Conservation (phyloP, 2,797 vertebrate genomes). For the Sebastes umbrosus region DNA sequence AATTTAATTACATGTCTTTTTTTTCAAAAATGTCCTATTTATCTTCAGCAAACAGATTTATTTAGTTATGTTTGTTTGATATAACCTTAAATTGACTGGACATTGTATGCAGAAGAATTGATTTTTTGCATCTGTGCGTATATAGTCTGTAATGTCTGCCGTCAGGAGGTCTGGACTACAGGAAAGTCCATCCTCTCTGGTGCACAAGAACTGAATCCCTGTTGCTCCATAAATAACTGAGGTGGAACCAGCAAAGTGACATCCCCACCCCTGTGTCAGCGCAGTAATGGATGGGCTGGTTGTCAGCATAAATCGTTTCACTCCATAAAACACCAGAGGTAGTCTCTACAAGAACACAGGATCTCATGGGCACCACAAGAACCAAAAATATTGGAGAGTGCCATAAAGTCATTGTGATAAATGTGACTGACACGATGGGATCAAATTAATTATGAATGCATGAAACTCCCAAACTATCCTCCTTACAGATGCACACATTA, state of each 20-base stretch:
- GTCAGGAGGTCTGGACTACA: not conserved
- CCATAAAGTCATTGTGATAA: not conserved
- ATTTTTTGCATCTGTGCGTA: not conserved
- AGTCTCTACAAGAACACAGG: slow-evolving; percentile 25
- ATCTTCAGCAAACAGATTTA: not conserved
- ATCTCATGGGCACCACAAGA: slow-evolving; percentile 11
- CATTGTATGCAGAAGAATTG: not conserved
- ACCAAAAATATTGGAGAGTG: not conserved
- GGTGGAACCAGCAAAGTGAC: slow-evolving; percentile 57
- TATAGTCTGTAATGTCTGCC: not conserved
- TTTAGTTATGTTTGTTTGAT: not conserved
- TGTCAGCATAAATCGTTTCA: slow-evolving; percentile 71
- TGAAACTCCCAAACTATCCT: not conserved
- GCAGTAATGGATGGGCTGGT: slow-evolving; percentile 57
- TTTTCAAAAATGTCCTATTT: not conserved
- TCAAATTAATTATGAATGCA: not conserved
- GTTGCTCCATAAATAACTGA: slow-evolving; percentile 55
- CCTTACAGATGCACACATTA: not conserved
- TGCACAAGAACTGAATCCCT: slow-evolving; percentile 27
- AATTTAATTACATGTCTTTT: not conserved
- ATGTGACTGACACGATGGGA: not conserved
- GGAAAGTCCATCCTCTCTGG: slow-evolving; percentile 1
- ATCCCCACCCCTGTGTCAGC: slow-evolving; percentile 44
- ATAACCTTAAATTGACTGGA: not conserved
- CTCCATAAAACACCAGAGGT: slow-evolving; percentile 55